phyloP scores from a whole-genome alignment of 2,888 invertebrate genomes.

The Apotomis turbidana region DNA sequence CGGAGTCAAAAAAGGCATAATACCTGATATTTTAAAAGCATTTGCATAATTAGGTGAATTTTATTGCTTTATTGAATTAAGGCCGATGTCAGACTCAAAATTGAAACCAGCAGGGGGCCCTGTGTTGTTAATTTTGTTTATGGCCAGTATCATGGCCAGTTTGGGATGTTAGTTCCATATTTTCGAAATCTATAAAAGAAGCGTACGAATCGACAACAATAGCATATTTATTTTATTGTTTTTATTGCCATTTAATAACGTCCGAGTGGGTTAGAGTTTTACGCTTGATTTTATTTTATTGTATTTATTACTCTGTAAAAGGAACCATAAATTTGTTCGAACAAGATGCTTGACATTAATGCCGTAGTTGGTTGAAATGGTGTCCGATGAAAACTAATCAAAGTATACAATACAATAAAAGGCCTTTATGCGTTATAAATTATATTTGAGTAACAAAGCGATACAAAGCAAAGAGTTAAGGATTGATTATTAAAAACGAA shows the following conservation, averaged over 20 bases:
- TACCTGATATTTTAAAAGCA: slow-evolving; percentile 77
- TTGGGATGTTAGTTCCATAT: slow-evolving; percentile 79
- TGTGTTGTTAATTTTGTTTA: slow-evolving; percentile 84
- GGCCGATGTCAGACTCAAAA: slow-evolving; percentile 82
- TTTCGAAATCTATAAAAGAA: slow-evolving; percentile 74
- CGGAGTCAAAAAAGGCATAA: slow-evolving; percentile 70
- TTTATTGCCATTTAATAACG: slow-evolving; percentile 64
- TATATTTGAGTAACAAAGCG: slow-evolving; percentile 28
- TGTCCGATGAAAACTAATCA: slow-evolving; percentile 35
- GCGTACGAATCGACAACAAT: slow-evolving; percentile 75
- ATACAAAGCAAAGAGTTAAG: slow-evolving; percentile 17
- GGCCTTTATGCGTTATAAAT: slow-evolving; percentile 18
- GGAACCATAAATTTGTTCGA: slow-evolving; percentile 31
- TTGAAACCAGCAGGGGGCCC: slow-evolving; percentile 80
- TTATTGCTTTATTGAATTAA: slow-evolving; percentile 84
- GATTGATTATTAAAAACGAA: slow-evolving; percentile 33
- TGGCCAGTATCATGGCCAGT: slow-evolving; percentile 80
- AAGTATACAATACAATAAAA: slow-evolving; percentile 22
- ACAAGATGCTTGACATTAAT: slow-evolving; percentile 39
- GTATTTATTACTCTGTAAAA: slow-evolving; percentile 38
- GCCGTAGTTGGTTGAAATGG: slow-evolving; percentile 21
- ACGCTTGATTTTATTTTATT: slow-evolving; percentile 52
- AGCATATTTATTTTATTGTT: slow-evolving; percentile 75
- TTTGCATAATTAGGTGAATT: slow-evolving; percentile 85
- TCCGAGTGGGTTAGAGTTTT: slow-evolving; percentile 48